Evolutionary conservation across 2,113 vertebrate species (phyloP).

Genomic region (Falcunculus frontatus): DNA sequence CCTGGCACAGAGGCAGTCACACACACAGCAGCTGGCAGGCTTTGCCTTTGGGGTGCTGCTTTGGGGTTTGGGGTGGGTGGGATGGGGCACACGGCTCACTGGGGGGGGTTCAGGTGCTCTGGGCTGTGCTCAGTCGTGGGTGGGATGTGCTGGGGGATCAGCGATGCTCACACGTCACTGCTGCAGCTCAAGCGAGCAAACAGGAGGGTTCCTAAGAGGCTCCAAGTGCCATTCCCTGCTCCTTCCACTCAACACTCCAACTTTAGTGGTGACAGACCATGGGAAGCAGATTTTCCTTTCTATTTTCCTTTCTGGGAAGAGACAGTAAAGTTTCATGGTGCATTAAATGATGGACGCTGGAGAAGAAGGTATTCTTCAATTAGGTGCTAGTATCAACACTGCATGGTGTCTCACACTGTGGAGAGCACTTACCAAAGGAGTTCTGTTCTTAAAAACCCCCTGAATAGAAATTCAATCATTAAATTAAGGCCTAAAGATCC

Average conservation of each 20-base stretch:
- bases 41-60: not conserved
- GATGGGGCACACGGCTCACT: not conserved
- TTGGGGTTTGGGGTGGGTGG: not conserved
- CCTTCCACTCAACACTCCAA: not conserved
- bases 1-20: not conserved
- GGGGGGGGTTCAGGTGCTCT: not conserved
- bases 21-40: not conserved
- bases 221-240: not conserved
- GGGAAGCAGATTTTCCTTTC: not conserved
- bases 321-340: not conserved
- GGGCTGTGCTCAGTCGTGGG: rapidly evolving
- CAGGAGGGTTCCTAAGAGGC: not conserved
- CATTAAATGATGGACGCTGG: not conserved
- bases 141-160: not conserved
- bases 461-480: not conserved
- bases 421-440: not conserved
- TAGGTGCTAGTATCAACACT: not conserved
- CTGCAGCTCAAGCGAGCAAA: not conserved
- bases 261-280: not conserved
- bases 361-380: not conserved
- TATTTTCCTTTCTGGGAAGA: not conserved
- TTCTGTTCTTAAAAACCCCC: not conserved
- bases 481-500: not conserved
- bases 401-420: not conserved
- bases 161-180: rapidly evolving